These are phyloP conservation scores for Lepidotrigona ventralis DNA, from an alignment of 1,140 invertebrate genomes.

Conservation along the genomic window DNA sequence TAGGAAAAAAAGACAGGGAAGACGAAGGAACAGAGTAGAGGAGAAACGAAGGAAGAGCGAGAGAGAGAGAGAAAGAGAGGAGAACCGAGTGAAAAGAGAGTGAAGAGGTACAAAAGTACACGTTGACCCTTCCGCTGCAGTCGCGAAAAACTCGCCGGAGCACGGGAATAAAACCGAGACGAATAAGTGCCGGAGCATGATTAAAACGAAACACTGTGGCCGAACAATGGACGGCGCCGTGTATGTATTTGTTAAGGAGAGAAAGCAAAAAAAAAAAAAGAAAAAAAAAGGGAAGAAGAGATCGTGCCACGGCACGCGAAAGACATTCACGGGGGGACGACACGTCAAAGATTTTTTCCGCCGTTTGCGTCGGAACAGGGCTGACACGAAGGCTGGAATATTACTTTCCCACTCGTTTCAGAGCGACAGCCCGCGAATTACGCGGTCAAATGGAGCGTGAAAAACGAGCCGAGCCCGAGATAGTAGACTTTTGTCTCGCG, in stretches of 20 bases:
- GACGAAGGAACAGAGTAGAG: neutral
- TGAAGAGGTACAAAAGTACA: conserved; percentile 11
- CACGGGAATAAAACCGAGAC: conserved; percentile 33
- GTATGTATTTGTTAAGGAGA: conserved; percentile 18
- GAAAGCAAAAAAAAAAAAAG: neutral
- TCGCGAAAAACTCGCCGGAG: neutral
- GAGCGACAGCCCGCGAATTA: conserved; percentile 20
- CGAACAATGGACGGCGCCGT: conserved; percentile 24
- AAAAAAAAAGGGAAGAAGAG: neutral
- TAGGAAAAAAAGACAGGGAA: neutral
- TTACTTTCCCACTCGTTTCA: conserved; percentile 17
- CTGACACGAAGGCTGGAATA: neutral
- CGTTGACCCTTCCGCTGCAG: neutral
- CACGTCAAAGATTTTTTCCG: conserved; percentile 19
- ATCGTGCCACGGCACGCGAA: neutral
- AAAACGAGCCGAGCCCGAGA: neutral
- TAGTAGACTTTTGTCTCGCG: neutral
- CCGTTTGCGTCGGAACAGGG: conserved; percentile 5
- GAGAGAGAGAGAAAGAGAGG: too few relatives aligned
- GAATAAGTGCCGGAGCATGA: conserved; percentile 36
- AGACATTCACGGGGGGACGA: neutral
- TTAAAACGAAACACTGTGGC: conserved; percentile 33
- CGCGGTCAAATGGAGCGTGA: conserved; percentile 24
- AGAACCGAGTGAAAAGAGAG: neutral
- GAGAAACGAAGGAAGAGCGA: neutral